Conservation (phyloP, 2,888 invertebrate genomes). For the Timema podura region DNA sequence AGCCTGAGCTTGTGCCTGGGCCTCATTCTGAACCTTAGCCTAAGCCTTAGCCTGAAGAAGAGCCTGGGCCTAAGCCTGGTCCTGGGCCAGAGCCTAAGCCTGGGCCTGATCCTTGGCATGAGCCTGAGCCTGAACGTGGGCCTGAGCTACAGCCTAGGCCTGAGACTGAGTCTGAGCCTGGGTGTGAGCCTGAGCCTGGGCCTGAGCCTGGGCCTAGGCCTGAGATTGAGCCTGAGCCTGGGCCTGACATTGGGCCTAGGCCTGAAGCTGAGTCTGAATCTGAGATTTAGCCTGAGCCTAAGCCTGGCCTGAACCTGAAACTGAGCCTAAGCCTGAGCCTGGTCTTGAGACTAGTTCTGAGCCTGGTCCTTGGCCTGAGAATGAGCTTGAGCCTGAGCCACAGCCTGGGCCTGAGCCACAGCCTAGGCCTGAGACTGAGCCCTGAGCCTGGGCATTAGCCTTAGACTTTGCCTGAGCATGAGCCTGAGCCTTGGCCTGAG, state of each 20-base stretch:
- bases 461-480: slow-evolving; percentile 10
- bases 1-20: too few species aligned
- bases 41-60: too few species aligned
- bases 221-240: slow-evolving; percentile 3
- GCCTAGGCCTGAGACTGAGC: too few species aligned
- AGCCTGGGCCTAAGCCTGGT: slow-evolving; percentile 9
- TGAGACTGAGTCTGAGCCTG: too few species aligned
- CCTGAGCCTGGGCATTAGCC: slow-evolving; percentile 14
- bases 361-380: slow-evolving; percentile 5
- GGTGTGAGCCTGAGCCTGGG: too few species aligned
- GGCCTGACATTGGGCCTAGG: neutral
- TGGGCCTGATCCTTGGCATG: neutral
- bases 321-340: slow-evolving; percentile 15
- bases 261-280: slow-evolving; percentile 10
- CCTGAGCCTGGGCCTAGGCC: slow-evolving; percentile 2
- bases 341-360: too few species aligned
- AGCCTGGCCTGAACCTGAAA: slow-evolving; percentile 15
- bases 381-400: too few species aligned
- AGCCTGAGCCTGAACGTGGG: slow-evolving; percentile 1
- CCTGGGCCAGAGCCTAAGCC: slow-evolving; percentile 2
- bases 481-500: slow-evolving; percentile 8
- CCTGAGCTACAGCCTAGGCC: too few species aligned
- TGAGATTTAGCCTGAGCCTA: slow-evolving; percentile 14
- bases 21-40: slow-evolving; percentile 13
- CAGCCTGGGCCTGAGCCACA: too few species aligned